phyloP scores from a whole-genome alignment of 2,113 vertebrate species.

The Electrona antarctica region DNA sequence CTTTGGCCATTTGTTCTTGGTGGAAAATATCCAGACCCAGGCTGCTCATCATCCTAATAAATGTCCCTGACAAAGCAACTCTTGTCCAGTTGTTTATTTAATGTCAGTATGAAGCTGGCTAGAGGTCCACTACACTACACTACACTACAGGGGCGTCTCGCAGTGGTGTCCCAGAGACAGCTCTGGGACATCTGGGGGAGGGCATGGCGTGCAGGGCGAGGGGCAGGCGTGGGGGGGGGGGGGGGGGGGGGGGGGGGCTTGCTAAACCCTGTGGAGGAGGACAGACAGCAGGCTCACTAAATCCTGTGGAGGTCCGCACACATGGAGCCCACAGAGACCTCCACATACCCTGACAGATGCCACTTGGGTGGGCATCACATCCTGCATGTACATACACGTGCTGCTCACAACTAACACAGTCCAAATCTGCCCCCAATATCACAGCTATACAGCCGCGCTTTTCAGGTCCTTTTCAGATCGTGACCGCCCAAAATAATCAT shows the following conservation, averaged over 20 bases:
- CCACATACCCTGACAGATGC: constrained; percentile 69
- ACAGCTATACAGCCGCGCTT: constrained; percentile 40
- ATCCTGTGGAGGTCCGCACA: constrained; percentile 68
- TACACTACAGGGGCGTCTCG: constrained; percentile 33
- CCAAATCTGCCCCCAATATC: constrained; percentile 52
- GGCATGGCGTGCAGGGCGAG: background rate
- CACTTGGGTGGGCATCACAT: constrained; percentile 50
- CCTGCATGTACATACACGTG: constrained; percentile 1
- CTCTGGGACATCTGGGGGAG: constrained; percentile 69
- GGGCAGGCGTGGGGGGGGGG: too few relatives aligned
- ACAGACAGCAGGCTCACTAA: constrained; percentile 50
- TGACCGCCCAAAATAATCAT: too few relatives aligned
- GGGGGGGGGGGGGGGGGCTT: too few relatives aligned
- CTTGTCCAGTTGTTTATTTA: constrained; percentile 74
- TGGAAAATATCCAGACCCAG: constrained; percentile 30
- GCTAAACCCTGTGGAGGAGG: background rate
- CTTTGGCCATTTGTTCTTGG: constrained; percentile 37
- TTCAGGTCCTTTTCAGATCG: constrained; percentile 25
- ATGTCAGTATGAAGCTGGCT: constrained; percentile 47
- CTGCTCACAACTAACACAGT: background rate
- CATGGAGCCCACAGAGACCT: constrained; percentile 70
- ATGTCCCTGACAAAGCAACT: constrained; percentile 15
- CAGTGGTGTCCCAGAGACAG: constrained; percentile 50
- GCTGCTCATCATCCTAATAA: constrained; percentile 20
- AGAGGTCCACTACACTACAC: constrained; percentile 47